Base-by-base conservation (phyloP, 2,797 vertebrate genomes). In the Yasuhikotakia modesta region DNA sequence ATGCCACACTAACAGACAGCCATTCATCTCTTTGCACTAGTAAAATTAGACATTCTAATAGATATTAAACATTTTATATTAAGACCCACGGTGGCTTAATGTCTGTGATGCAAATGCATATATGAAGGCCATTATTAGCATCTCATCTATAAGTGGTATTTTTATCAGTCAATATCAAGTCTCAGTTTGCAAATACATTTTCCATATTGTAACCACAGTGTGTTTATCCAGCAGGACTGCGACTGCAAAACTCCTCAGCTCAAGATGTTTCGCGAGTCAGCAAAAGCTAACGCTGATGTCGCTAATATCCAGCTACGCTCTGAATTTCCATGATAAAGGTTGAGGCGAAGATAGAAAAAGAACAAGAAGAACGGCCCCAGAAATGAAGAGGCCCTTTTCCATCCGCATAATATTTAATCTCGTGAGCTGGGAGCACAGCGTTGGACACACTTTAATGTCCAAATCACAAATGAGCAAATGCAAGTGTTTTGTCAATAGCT, bases 241-340 rank as follows among this genome's bases (percentile, higher is more conserved):
- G 84, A 82, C 85, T 87, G 89, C 89, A 88, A 90, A 90, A 90
- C 86, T 82, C 89, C 86, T 84, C 82, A 63, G 87, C 89, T 76
- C 82, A 73, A 85, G 86, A 84, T 82, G 73, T 91, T 91, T 89
- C 87, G 85, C 89, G 84, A 91, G 87, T 93, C 92, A 92, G 92
- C 91, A 92, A 89, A 92, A 92, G 85, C 87, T 85, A 86, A 85
- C 78, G 83, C 86, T 86, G 77, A 87, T 77, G 77, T 82, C 69
- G 46, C 75, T 81, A 83, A 86, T 82, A 87, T 85, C 80, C 63
- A 85, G 73, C 79, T 24, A 27, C 77, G 84, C 79, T 86, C 84
- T 77, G 80, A 85, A 91, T 90, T 90, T 90, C 81, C 86, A 86
- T 88, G 85, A 91, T 87, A 90, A 91, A 92, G 88, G 89, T 89